A percentile compares a stretch with the other conserved stretches of the same genome.
phyloP scores from a whole-genome alignment of 1,140 invertebrate genomes.

The Agrilus planipennis region DNA sequence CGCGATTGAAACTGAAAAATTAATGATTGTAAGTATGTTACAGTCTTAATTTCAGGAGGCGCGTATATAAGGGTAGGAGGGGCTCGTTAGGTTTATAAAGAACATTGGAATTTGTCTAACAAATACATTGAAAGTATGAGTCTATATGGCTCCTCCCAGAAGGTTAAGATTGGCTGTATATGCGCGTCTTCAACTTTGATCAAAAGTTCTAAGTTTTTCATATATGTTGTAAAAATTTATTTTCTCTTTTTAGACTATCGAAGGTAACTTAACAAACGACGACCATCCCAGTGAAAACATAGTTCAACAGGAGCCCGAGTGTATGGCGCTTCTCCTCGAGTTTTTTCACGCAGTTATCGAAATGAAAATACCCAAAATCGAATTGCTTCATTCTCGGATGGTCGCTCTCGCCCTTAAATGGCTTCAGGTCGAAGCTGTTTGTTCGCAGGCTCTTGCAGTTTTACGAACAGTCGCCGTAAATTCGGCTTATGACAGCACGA shows the following conservation, averaged over 20 bases:
- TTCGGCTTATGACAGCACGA: slow-evolving; percentile 10
- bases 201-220: too few relatives aligned
- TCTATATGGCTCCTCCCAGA: too few relatives aligned
- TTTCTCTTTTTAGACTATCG: too few relatives aligned
- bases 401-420: slow-evolving; percentile 36
- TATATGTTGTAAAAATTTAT: too few relatives aligned
- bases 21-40: slow-evolving; percentile 9
- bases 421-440: slow-evolving; percentile 29
- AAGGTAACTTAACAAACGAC: too few relatives aligned
- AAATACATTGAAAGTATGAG: too few relatives aligned
- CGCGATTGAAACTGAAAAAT: slow-evolving; percentile 4
- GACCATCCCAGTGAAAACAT: too few relatives aligned
- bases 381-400: slow-evolving; percentile 32
- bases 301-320: slow-evolving; percentile 37
- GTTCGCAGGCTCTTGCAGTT: slow-evolving; percentile 21
- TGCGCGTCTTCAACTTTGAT: too few relatives aligned
- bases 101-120: too few relatives aligned
- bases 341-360: slow-evolving; percentile 39
- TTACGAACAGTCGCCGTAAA: slow-evolving; percentile 22
- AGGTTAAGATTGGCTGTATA: too few relatives aligned
- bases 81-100: neutral
- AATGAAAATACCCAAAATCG: slow-evolving; percentile 31
- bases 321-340: slow-evolving; percentile 37
- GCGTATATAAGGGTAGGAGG: slow-evolving; percentile 5
- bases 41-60: slow-evolving; percentile 7